Evolutionary conservation across 2,797 vertebrate genomes (phyloP).

Genomic region (Threskiornis aethiopicus): DNA sequence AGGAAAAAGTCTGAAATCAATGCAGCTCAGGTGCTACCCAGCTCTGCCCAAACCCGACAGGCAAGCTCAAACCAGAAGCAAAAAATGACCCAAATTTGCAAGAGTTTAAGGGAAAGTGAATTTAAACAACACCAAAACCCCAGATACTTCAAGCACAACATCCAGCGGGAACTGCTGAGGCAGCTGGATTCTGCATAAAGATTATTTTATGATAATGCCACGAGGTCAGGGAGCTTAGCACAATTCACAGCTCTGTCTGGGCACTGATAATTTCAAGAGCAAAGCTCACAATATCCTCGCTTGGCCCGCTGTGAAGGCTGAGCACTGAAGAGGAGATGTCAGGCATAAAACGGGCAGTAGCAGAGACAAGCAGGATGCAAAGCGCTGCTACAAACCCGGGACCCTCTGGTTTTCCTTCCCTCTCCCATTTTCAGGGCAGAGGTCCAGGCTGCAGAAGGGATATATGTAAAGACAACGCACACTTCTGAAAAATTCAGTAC

Average conservation of each 20-base stretch:
- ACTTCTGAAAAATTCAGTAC: background rate
- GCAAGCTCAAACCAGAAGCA: background rate
- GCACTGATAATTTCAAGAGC: background rate
- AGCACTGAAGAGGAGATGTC: background rate
- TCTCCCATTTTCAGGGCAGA: background rate
- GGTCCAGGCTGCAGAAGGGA: background rate
- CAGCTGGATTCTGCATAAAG: background rate
- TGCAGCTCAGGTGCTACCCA: background rate
- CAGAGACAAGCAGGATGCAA: background rate
- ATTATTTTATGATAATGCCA: background rate
- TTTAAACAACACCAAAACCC: background rate
- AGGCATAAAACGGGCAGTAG: background rate
- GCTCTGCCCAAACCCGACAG: background rate
- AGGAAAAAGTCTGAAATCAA: rapidly evolving
- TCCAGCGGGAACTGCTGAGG: background rate
- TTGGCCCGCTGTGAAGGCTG: rapidly evolving
- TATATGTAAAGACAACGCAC: rapidly evolving
- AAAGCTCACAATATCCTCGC: background rate
- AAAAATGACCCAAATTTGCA: background rate
- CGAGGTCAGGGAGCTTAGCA: background rate
- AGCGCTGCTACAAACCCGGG: background rate
- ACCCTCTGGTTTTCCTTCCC: rapidly evolving
- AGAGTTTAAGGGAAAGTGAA: background rate
- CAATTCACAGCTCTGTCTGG: background rate
- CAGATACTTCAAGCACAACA: background rate